Evolutionary conservation across 1,140 invertebrate species (phyloP).

Genomic region (Diachasmimorpha longicaudata): DNA sequence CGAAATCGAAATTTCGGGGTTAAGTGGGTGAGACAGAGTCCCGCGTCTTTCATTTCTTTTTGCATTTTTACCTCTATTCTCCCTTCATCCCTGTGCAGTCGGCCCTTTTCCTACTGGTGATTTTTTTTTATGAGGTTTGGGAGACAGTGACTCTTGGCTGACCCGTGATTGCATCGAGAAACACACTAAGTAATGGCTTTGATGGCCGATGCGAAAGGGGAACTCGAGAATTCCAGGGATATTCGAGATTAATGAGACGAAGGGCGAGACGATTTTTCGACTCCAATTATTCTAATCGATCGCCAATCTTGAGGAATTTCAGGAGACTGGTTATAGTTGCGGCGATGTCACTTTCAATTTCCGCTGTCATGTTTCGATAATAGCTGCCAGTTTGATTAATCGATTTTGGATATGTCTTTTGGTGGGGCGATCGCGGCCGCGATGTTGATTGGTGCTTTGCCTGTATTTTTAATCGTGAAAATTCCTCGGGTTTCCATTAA

Average conservation of each 20-base stretch:
- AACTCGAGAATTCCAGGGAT: background rate
- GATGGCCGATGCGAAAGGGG: background rate
- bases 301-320: too few species aligned
- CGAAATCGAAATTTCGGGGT: conserved; percentile 63
- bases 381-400: too few species aligned
- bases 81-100: background rate
- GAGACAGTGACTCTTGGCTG: background rate
- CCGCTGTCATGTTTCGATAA: too few species aligned
- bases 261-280: background rate
- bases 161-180: conserved; percentile 19
- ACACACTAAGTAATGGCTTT: conserved; percentile 18
- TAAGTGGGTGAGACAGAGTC: conserved; percentile 45
- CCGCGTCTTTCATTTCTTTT: conserved; percentile 28
- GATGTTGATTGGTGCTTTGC: too few species aligned
- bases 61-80: background rate
- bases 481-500: too few species aligned
- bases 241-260: conserved; percentile 18
- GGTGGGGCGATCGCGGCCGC: too few species aligned
- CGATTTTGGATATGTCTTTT: too few species aligned
- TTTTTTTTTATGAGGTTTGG: background rate
- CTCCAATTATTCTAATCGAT: background rate
- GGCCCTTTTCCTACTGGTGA: background rate
- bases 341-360: too few species aligned
- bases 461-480: too few species aligned
- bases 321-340: too few species aligned